These are phyloP conservation scores for Dryobota labecula DNA, from an alignment of 2,888 invertebrate species.

Conservation along the genomic window DNA sequence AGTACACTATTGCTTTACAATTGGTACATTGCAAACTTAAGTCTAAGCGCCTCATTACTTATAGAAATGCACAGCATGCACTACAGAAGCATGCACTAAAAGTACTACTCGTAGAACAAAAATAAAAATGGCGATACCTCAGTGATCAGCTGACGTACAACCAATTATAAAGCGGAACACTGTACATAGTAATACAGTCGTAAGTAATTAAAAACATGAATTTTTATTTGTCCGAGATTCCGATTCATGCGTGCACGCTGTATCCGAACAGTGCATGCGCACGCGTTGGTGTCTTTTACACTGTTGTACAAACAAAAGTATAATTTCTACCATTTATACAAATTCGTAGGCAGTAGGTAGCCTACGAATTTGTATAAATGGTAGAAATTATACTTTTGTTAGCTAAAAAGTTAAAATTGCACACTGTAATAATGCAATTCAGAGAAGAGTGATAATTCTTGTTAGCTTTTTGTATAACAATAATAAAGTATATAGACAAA, in stretches of 20 bases:
- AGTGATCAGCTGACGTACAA: constrained; percentile 18
- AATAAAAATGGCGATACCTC: not conserved
- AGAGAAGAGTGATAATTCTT: not conserved
- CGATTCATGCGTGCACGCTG: constrained; percentile 36
- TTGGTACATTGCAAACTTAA: too few relatives aligned
- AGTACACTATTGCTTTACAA: too few relatives aligned
- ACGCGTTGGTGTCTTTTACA: constrained; percentile 35
- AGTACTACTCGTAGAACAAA: too few relatives aligned
- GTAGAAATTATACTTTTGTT: not conserved
- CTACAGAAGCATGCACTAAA: too few relatives aligned
- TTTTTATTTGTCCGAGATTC: constrained; percentile 58
- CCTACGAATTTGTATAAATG: constrained; percentile 15
- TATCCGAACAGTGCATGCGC: constrained; percentile 19
- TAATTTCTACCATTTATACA: constrained; percentile 13
- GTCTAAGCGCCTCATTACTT: too few relatives aligned
- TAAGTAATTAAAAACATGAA: constrained; percentile 36
- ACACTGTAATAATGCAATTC: not conserved
- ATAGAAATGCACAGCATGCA: too few relatives aligned
- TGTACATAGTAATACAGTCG: constrained; percentile 28
- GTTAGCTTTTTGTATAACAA: not conserved
- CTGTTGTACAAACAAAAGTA: constrained; percentile 1
- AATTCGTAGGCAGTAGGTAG: constrained; percentile 3
- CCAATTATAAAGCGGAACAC: constrained; percentile 45
- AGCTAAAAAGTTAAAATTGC: not conserved
- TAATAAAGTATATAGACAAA: not conserved